Percentiles rank a stretch among this genome's conserved stretches.
Evolutionary conservation across 2,888 invertebrate genomes (phyloP).

Genomic region (Phanerotoma sp.): DNA sequence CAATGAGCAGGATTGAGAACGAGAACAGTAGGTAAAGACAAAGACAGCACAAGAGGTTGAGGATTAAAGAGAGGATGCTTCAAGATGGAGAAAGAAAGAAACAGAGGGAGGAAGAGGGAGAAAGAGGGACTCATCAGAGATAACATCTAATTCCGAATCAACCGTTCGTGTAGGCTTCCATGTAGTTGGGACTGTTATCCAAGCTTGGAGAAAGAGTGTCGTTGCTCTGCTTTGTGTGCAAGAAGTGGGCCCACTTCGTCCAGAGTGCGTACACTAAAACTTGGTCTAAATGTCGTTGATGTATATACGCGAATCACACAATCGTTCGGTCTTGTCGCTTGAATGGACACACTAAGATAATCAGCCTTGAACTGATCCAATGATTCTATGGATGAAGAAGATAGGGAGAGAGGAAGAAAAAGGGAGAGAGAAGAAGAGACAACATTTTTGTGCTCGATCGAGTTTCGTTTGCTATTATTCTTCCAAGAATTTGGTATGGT

Average conservation of each 20-base stretch:
- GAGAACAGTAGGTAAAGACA: too few relatives aligned
- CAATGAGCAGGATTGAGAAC: too few relatives aligned
- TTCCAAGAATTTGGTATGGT: conserved; percentile 8
- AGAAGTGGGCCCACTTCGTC: conserved; percentile 21
- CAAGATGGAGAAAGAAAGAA: too few relatives aligned
- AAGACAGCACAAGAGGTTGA: conserved; percentile 12
- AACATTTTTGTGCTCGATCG: not conserved
- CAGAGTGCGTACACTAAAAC: conserved; percentile 6
- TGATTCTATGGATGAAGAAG: not conserved
- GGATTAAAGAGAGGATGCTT: too few relatives aligned
- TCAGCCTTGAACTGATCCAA: conserved; percentile 22
- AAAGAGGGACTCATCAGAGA: conserved; percentile 51
- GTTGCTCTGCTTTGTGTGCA: conserved; percentile 31
- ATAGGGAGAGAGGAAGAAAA: not conserved
- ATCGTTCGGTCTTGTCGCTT: conserved; percentile 15
- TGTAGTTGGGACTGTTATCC: conserved; percentile 39
- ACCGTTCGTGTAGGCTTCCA: conserved; percentile 47
- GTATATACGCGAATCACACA: conserved; percentile 21
- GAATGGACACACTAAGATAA: conserved; percentile 18
- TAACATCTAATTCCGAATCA: conserved; percentile 56
- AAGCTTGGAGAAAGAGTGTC: conserved; percentile 37
- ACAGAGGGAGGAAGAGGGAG: conserved; percentile 26
- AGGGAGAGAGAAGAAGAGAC: not conserved
- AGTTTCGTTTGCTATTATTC: not conserved
- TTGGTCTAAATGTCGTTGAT: not conserved